Evolutionary conservation across 2,797 vertebrate species (phyloP), one percentile per base, ranked within the genome.

Genomic region (Amblyopsis hoosieri): DNA sequence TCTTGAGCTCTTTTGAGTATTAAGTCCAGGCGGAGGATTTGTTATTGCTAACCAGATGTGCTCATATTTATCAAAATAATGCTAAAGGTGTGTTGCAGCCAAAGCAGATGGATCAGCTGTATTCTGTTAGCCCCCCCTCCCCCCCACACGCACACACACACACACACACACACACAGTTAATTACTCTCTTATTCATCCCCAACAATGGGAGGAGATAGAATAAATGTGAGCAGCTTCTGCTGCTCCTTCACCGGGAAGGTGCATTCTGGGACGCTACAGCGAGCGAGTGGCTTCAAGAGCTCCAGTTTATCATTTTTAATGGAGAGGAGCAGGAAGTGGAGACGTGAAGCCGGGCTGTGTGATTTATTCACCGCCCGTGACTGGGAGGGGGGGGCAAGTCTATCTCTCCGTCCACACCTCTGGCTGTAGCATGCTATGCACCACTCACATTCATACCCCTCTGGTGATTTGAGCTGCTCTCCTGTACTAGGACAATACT

Each of bases 221-320:
- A 87, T 89, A 89, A 87, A 90, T 90, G 83, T 85, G 82, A 85
- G 80, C 69, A 3, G 23, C 62, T 74, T 48, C 71, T 76, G 78
- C 75, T 46, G 70, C 80, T 74, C 80, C 85, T 87, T 79, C 81
- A 74, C 84, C 74, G 45, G 71, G 78, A 84, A 85, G 87, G 82
- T 87, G 85, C 81, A 86, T 80, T 84, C 83, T 85, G 84, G 85
- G 86, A 85, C 86, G 86, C 81, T 83, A 77, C 86, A 87, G 89
- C 78, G 71, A 81, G 84, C 80, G 75, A 89, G 84, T 77, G 76
- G 80, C 80, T 90, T 87, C 84, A 79, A 86, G 87, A 89, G 81
- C 79, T 88, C 82, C 86, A 86, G 84, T 91, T 90, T 89, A 91
- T 92, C 89, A 92, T 90, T 87, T 91, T 91, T 90, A 92, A 92